Percentiles rank a stretch among this genome's conserved stretches.
Conservation (phyloP, 2,113 vertebrate genomes). For the Rhinoderma darwinii region DNA sequence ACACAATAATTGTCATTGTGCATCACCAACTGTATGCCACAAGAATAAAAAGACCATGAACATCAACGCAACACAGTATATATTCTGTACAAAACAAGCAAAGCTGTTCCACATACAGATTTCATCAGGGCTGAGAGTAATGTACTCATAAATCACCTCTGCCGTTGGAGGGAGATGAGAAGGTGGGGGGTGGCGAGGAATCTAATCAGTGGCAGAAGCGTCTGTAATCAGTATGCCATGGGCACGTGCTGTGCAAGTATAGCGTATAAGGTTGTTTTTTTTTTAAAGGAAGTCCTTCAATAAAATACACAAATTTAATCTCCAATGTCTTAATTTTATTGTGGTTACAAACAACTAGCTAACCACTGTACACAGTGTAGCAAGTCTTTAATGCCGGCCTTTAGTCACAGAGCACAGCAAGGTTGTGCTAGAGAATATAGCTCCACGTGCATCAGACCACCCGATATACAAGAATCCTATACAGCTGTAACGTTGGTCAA, state of each 20-base stretch:
- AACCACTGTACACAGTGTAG: background rate
- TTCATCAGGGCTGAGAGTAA: slow-evolving; percentile 48
- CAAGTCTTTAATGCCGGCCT: background rate
- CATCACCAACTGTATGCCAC: background rate
- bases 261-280: background rate
- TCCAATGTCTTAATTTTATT: slow-evolving; percentile 28
- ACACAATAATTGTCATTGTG: background rate
- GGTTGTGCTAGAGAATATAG: background rate
- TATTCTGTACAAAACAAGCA: slow-evolving; percentile 3
- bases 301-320: slow-evolving; percentile 5
- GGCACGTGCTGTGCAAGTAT: slow-evolving; percentile 6
- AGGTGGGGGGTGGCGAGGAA: slow-evolving; percentile 14
- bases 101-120: slow-evolving; percentile 19
- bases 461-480: background rate
- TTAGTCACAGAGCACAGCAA: background rate
- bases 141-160: slow-evolving; percentile 54
- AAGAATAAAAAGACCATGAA: background rate
- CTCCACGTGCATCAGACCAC: background rate
- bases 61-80: background rate
- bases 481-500: background rate
- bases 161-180: background rate
- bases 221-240: slow-evolving; percentile 39
- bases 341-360: background rate
- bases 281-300: background rate
- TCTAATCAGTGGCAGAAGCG: slow-evolving; percentile 50